Percentiles rank a stretch among this genome's conserved stretches.
Evolutionary conservation across 2,113 vertebrate species (phyloP).

Genomic region (Bubalus kerabau): DNA sequence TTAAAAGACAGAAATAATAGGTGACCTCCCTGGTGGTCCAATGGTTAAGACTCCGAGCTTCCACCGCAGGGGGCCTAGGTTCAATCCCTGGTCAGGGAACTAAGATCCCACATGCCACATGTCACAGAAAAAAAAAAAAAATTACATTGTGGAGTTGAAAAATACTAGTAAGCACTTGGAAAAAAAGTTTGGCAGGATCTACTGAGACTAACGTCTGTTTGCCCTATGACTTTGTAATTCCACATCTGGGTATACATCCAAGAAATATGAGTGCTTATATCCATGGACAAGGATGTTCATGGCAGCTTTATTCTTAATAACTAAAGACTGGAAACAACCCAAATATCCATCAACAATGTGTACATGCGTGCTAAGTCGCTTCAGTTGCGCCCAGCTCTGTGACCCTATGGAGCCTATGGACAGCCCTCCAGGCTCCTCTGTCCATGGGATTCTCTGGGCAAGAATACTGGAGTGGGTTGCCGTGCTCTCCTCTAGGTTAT

Average conservation of each 20-base stretch:
- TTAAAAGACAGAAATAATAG: background rate
- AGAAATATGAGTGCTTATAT: background rate
- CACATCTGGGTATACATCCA: background rate
- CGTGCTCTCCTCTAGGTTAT: background rate
- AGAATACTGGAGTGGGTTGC: background rate
- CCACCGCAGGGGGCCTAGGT: background rate
- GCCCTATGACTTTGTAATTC: background rate
- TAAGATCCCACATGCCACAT: background rate
- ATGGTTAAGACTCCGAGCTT: background rate
- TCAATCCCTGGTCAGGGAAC: background rate
- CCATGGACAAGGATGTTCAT: background rate
- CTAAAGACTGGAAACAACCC: background rate
- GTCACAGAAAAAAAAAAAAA: background rate
- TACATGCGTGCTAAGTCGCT: background rate
- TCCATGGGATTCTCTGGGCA: background rate
- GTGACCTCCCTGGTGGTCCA: background rate
- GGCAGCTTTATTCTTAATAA: background rate
- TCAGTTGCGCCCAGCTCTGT: accelerated
- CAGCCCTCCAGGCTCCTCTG: background rate
- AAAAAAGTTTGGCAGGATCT: background rate
- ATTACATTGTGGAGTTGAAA: background rate
- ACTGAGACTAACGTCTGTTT: background rate
- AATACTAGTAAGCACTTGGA: background rate
- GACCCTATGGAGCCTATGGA: background rate
- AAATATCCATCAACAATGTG: background rate